Evolutionary conservation across 2,888 invertebrate genomes (phyloP).

Genomic region (Lithophane socia): DNA sequence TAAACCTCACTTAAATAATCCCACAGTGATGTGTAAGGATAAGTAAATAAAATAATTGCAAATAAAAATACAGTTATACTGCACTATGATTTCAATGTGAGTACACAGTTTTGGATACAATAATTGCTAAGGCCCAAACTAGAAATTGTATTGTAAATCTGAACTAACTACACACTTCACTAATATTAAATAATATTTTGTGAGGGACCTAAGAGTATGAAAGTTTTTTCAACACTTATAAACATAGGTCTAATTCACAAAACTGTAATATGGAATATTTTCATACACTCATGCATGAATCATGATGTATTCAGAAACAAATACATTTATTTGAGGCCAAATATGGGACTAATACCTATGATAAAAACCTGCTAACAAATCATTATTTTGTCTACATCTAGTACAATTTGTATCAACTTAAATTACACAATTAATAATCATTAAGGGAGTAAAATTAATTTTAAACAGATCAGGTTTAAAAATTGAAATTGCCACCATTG

Average conservation of each 20-base stretch:
- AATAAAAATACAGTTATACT: conserved; percentile 65
- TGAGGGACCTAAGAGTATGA: conserved; percentile 10
- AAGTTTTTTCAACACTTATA: conserved; percentile 16
- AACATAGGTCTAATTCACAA: background rate
- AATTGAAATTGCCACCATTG: conserved; percentile 30
- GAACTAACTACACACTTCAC: conserved; percentile 31
- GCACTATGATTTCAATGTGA: conserved; percentile 59
- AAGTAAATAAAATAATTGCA: conserved; percentile 53
- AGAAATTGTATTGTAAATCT: conserved; percentile 13
- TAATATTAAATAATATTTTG: conserved; percentile 31
- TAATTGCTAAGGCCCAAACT: conserved; percentile 57
- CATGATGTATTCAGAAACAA: conserved; percentile 25
- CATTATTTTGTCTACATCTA: conserved; percentile 21
- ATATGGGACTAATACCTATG: conserved; percentile 21
- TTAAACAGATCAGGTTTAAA: conserved; percentile 46
- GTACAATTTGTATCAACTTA: conserved; percentile 46
- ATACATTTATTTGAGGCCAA: conserved; percentile 25
- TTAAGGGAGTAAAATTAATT: conserved; percentile 20
- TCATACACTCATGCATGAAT: conserved; percentile 3
- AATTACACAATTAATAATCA: conserved; percentile 35
- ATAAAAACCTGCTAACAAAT: conserved; percentile 40
- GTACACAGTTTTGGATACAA: conserved; percentile 48
- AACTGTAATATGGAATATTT: conserved; percentile 28
- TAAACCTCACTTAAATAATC: conserved; percentile 60
- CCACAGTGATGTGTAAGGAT: conserved; percentile 55